Evolutionary conservation across 2,797 vertebrate genomes (phyloP).

Genomic region (Champsocephalus gunnari): DNA sequence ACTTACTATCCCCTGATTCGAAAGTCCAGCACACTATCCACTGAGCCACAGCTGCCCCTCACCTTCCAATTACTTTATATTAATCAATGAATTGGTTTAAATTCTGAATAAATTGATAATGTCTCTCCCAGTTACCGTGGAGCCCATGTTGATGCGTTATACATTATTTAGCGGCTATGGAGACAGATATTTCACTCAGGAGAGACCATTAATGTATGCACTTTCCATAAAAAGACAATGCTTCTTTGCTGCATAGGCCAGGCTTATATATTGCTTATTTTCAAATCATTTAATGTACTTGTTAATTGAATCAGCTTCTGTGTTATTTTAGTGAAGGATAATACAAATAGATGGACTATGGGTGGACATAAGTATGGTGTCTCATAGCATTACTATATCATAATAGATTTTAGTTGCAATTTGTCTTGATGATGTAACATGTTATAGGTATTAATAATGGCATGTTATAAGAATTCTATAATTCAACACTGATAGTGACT

Average conservation of each 20-base stretch:
- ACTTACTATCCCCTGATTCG: no score
- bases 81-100: no score
- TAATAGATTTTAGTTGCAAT: neutral
- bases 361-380: neutral
- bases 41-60: no score
- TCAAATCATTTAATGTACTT: neutral
- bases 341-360: neutral
- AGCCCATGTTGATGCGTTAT: no score
- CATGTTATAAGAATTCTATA: neutral
- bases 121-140: no score
- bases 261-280: neutral
- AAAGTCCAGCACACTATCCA: no score
- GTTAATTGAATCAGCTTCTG: neutral
- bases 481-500: constrained; percentile 10
- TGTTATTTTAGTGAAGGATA: neutral
- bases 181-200: neutral
- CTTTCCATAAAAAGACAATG: neutral
- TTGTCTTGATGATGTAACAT: neutral
- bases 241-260: neutral
- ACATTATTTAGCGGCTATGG: neutral
- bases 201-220: neutral
- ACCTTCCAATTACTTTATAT: no score
- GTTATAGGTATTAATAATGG: no score
- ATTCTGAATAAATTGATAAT: no score
- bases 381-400: neutral